phyloP scores from a whole-genome alignment of 1,140 invertebrate species.

The Drosophila setifemur region DNA sequence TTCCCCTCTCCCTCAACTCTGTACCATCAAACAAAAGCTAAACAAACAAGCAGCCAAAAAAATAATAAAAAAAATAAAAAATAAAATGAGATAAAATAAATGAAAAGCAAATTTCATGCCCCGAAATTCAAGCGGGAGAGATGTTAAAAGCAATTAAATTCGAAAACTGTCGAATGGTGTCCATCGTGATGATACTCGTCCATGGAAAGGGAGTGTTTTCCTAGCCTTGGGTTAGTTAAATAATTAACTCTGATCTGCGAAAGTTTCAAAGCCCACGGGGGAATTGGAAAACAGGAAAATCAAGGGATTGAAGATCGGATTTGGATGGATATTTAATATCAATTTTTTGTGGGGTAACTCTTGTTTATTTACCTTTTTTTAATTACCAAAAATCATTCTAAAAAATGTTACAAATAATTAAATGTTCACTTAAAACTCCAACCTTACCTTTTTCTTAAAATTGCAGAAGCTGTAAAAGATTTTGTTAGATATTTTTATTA shows the following conservation, averaged over 20 bases:
- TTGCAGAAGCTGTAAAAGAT: too few species aligned
- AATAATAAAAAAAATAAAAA: conserved; percentile 12
- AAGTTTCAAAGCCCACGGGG: too few species aligned
- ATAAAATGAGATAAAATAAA: conserved; percentile 51
- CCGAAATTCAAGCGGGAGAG: conserved; percentile 28
- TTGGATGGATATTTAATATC: too few species aligned
- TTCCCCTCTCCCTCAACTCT: background rate
- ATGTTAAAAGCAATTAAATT: conserved; percentile 67
- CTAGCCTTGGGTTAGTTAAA: conserved; percentile 29
- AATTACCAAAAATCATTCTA: too few species aligned
- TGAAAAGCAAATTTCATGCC: conserved; percentile 46
- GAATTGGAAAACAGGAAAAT: too few species aligned
- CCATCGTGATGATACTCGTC: conserved; percentile 7
- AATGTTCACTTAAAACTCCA: too few species aligned
- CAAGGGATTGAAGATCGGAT: too few species aligned
- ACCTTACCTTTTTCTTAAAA: too few species aligned
- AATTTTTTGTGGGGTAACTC: too few species aligned
- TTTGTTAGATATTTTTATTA: too few species aligned
- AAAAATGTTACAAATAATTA: too few species aligned
- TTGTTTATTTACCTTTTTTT: too few species aligned
- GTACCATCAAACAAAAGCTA: conserved; percentile 4
- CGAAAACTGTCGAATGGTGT: conserved; percentile 57
- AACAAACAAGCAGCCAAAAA: conserved; percentile 15
- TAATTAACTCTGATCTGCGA: conserved; percentile 53
- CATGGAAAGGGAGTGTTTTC: background rate